These are phyloP conservation scores for Ancistrus triradiatus DNA, from an alignment of 2,113 vertebrate genomes.

Conservation along the genomic window DNA sequence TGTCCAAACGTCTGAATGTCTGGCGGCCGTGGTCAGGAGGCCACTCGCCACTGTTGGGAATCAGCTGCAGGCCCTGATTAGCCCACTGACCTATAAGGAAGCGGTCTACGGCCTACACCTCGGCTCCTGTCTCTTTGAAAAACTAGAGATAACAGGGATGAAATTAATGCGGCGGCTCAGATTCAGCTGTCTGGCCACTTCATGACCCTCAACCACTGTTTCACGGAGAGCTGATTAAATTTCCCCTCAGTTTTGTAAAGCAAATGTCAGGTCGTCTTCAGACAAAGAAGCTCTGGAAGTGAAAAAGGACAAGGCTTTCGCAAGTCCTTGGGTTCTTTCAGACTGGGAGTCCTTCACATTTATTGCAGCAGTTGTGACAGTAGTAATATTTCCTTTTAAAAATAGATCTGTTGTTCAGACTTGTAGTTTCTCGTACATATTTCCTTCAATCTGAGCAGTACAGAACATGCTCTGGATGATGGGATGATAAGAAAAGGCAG, in stretches of 20 bases:
- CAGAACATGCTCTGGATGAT: too few relatives aligned
- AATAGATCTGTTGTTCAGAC: too few relatives aligned
- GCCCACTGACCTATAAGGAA: slow-evolving; percentile 48
- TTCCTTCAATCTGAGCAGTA: too few relatives aligned
- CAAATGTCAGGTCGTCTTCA: neutral
- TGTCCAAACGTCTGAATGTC: slow-evolving; percentile 27
- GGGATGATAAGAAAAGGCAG: too few relatives aligned
- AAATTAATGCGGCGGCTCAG: neutral
- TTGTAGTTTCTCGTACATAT: too few relatives aligned
- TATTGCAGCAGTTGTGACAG: too few relatives aligned
- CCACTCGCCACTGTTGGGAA: slow-evolving; percentile 24
- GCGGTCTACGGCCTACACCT: slow-evolving; percentile 16
- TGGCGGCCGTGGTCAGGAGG: slow-evolving; percentile 36
- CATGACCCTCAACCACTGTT: neutral
- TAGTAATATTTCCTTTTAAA: too few relatives aligned
- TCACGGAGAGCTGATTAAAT: neutral
- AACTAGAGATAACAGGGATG: neutral
- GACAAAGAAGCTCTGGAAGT: neutral
- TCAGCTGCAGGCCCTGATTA: slow-evolving; percentile 41
- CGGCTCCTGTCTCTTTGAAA: slow-evolving; percentile 17
- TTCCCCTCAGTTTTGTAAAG: neutral
- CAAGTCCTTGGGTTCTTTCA: too few relatives aligned
- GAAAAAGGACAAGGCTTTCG: neutral
- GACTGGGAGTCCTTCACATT: too few relatives aligned
- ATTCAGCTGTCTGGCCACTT: slow-evolving; percentile 11